Percentiles rank a stretch among this genome's conserved stretches.
Conservation (phyloP, 2,888 invertebrate species). For the Ganaspis brasiliensis region DNA sequence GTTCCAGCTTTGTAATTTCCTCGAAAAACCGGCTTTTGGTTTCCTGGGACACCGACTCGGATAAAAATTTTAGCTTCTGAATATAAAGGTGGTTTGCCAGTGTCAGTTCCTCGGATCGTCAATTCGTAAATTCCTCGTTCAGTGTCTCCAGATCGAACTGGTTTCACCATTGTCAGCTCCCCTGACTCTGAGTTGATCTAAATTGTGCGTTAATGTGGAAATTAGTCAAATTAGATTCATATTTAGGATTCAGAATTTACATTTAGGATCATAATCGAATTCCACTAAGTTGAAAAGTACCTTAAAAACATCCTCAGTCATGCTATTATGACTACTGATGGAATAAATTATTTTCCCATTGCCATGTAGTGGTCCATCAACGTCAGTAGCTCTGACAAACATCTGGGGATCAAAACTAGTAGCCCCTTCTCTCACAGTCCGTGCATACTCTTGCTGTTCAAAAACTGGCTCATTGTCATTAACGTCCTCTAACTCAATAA, state of each 20-base stretch:
- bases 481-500: conserved; percentile 87
- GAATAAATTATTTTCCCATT: conserved; percentile 86
- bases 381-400: conserved; percentile 88
- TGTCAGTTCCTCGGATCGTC: conserved; percentile 86
- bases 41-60: conserved; percentile 90
- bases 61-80: conserved; percentile 86
- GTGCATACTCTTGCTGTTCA: conserved; percentile 86
- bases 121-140: conserved; percentile 89
- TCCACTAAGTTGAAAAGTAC: conserved; percentile 63
- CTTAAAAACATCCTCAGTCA: conserved; percentile 82
- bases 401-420: conserved; percentile 90
- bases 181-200: conserved; percentile 86
- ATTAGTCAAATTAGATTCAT: background rate
- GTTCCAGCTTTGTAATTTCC: conserved; percentile 85
- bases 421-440: conserved; percentile 90
- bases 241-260: too few species aligned
- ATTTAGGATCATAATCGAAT: too few species aligned
- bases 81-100: conserved; percentile 85
- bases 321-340: conserved; percentile 86
- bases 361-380: conserved; percentile 88
- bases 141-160: conserved; percentile 88
- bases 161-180: conserved; percentile 85
- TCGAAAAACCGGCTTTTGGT: conserved; percentile 90
- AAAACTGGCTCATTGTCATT: conserved; percentile 90
- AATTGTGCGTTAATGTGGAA: background rate